These are phyloP conservation scores for Plagodis dolabraria DNA, from an alignment of 2,888 invertebrate genomes.

Conservation along the genomic window DNA sequence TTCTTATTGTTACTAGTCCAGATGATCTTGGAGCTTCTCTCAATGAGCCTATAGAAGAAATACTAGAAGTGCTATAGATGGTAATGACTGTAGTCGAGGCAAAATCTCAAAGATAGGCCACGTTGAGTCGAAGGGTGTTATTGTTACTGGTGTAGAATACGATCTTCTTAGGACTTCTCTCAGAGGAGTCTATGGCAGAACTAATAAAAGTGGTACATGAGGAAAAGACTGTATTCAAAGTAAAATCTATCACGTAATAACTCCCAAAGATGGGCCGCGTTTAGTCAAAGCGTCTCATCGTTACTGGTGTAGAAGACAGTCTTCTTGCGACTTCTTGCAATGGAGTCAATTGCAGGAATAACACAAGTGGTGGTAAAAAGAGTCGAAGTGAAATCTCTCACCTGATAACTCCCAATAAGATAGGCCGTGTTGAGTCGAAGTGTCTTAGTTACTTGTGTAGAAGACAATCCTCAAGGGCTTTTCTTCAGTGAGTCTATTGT, in stretches of 20 bases:
- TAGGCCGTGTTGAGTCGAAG: slow-evolving; percentile 97
- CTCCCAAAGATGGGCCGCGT: slow-evolving; percentile 97
- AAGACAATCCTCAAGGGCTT: slow-evolving; percentile 90
- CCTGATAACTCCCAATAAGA: slow-evolving; percentile 96
- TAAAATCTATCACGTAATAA: slow-evolving; percentile 98
- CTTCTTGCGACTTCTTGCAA: slow-evolving; percentile 72
- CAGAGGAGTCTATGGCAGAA: slow-evolving; percentile 91
- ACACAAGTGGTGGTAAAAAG: not conserved
- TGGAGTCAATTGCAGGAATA: no score
- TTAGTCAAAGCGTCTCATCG: slow-evolving; percentile 93
- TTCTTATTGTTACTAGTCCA: slow-evolving; percentile 94
- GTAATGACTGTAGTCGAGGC: not conserved
- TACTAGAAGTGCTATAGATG: not conserved
- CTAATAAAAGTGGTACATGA: slow-evolving; percentile 96
- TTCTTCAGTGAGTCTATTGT: not conserved
- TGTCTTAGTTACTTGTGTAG: slow-evolving; percentile 92
- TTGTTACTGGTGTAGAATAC: slow-evolving; percentile 96
- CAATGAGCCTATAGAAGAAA: not conserved
- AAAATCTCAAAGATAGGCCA: slow-evolving; percentile 89
- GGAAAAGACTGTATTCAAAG: slow-evolving; percentile 98
- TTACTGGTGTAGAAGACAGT: slow-evolving; percentile 96
- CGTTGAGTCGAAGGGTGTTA: slow-evolving; percentile 95
- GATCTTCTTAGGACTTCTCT: slow-evolving; percentile 89
- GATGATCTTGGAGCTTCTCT: slow-evolving; percentile 84
- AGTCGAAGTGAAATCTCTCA: slow-evolving; percentile 59